These are phyloP conservation scores for Cyrtodaria siliqua DNA, from an alignment of 2,888 invertebrate species.

Conservation along the genomic window DNA sequence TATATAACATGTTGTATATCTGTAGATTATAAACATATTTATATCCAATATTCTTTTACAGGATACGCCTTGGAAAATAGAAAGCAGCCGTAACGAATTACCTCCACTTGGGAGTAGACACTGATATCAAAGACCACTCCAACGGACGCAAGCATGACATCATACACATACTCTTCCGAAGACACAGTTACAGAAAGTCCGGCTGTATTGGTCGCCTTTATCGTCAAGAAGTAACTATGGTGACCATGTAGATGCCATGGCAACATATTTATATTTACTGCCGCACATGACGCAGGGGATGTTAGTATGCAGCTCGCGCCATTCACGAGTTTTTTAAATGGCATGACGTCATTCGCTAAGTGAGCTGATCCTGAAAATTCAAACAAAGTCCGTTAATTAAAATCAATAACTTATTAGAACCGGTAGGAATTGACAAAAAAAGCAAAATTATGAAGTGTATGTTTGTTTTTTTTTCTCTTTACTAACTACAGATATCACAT, in stretches of 20 bases:
- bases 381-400: no score
- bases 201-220: background rate
- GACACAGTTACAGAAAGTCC: background rate
- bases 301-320: slow-evolving; percentile 40
- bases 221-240: slow-evolving; percentile 3
- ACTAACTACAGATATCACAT: no score
- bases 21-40: background rate
- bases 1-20: no score
- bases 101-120: background rate
- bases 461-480: no score
- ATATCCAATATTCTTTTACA: no score
- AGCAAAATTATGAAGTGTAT: no score
- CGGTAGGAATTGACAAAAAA: no score
- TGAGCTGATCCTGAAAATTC: slow-evolving; percentile 12
- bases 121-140: slow-evolving; percentile 1
- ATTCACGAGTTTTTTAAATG: slow-evolving; percentile 7
- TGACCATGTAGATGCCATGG: slow-evolving; percentile 38
- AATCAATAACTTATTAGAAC: no score
- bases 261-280: slow-evolving; percentile 16
- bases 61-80: no score
- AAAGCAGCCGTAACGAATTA: background rate
- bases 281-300: slow-evolving; percentile 27
- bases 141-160: background rate
- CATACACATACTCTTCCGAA: slow-evolving; percentile 5
- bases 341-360: slow-evolving; percentile 7